Percentiles rank a stretch among this genome's conserved stretches.
Evolutionary conservation across 2,888 invertebrate genomes (phyloP).

Genomic region (Cryptophagus acutangulus): DNA sequence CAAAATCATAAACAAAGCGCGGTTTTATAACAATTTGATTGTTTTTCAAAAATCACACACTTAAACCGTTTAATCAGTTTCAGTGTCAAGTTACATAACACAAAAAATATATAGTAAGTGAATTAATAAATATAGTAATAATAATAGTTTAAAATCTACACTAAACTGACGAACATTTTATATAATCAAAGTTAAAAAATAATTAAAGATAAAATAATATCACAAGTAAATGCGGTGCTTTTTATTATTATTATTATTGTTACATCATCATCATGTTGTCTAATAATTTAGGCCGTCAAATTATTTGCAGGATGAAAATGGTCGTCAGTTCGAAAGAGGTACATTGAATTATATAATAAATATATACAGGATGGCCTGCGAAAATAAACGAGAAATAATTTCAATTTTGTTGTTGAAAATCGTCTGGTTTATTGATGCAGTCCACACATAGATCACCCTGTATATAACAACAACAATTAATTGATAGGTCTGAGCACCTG

Average conservation of each 20-base stretch:
- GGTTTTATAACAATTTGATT: constrained; percentile 26
- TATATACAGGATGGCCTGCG: too few relatives aligned
- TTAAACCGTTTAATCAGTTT: constrained; percentile 26
- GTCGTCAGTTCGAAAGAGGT: constrained; percentile 41
- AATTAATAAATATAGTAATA: background rate
- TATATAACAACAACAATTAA: constrained; percentile 45
- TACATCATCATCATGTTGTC: background rate
- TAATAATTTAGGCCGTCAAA: constrained; percentile 29
- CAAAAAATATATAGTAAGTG: constrained; percentile 24
- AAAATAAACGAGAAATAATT: too few relatives aligned
- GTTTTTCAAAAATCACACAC: constrained; percentile 39
- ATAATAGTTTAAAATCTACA: too few relatives aligned
- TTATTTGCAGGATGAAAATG: constrained; percentile 27
- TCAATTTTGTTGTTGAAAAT: too few relatives aligned
- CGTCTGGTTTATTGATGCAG: constrained; percentile 40
- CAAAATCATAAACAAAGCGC: too few relatives aligned
- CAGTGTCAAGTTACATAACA: constrained; percentile 47
- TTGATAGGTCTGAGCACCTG: constrained; percentile 47
- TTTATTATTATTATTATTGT: constrained; percentile 17
- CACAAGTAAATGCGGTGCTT: constrained; percentile 30
- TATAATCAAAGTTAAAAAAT: background rate
- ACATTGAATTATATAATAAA: constrained; percentile 34
- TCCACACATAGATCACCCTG: constrained; percentile 39
- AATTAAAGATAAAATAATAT: constrained; percentile 27
- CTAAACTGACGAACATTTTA: background rate